Evolutionary conservation across 2,888 invertebrate species (phyloP).

Genomic region (Synergus gifuensis): DNA sequence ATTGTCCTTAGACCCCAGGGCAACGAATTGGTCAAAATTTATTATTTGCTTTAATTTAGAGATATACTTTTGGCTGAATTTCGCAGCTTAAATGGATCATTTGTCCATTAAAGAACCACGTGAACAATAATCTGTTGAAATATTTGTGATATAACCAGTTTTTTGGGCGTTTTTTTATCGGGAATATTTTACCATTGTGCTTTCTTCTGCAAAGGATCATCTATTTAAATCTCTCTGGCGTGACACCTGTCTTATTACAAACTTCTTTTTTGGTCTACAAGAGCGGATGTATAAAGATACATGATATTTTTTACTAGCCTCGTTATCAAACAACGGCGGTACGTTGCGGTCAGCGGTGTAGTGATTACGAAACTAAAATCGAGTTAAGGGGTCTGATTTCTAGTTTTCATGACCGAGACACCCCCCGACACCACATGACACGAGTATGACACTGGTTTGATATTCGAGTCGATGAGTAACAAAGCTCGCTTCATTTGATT

Average conservation of each 20-base stretch:
- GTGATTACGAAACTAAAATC: slow-evolving; percentile 64
- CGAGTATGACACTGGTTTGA: slow-evolving; percentile 39
- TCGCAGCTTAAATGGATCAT: neutral
- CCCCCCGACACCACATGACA: slow-evolving; percentile 52
- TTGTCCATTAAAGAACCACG: neutral
- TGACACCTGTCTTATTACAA: neutral
- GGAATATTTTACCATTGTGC: no score
- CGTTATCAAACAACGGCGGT: slow-evolving; percentile 58
- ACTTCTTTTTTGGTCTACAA: slow-evolving; percentile 48
- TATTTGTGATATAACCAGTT: neutral
- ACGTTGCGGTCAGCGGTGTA: slow-evolving; percentile 53
- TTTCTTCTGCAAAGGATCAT: no score
- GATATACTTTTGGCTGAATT: neutral
- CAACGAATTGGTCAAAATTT: slow-evolving; percentile 29
- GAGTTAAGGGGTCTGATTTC: slow-evolving; percentile 63
- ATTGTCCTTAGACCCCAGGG: slow-evolving; percentile 12
- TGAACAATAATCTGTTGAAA: neutral
- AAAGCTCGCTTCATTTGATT: neutral
- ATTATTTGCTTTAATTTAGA: neutral
- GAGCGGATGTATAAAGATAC: slow-evolving; percentile 70
- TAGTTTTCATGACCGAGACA: slow-evolving; percentile 54
- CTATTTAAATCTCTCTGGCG: neutral
- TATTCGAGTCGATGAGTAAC: neutral
- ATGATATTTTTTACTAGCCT: slow-evolving; percentile 66
- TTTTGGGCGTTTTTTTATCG: no score